phyloP scores from a whole-genome alignment of 2,797 vertebrate species.

The Erpetoichthys calabaricus region DNA sequence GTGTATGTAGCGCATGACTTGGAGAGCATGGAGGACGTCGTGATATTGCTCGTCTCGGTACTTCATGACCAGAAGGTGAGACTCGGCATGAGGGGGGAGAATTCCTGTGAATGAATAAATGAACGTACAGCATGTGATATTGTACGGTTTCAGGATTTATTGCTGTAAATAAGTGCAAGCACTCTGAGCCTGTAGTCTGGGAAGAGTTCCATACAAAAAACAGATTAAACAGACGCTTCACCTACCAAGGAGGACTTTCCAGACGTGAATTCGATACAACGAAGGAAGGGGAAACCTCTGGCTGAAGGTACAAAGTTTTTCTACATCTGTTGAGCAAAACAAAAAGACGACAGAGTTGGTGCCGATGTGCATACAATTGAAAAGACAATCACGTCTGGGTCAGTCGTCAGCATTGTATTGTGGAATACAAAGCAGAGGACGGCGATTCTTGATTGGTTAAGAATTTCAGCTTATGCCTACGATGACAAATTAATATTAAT shows the following conservation, averaged over 20 bases:
- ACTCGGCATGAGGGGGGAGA: constrained; percentile 81
- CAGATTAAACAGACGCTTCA: not conserved
- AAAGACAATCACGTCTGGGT: too few species aligned
- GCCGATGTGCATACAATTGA: too few species aligned
- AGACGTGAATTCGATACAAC: constrained; percentile 87
- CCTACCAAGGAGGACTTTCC: constrained; percentile 92
- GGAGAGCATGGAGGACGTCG: constrained; percentile 69
- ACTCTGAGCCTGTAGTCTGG: too few species aligned
- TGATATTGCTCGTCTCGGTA: constrained; percentile 75
- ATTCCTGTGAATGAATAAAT: constrained; percentile 52
- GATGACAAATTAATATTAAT: too few species aligned
- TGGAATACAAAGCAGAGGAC: too few species aligned
- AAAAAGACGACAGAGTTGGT: not conserved
- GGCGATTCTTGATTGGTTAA: too few species aligned
- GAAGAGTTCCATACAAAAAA: too few species aligned
- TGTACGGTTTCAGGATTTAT: too few species aligned
- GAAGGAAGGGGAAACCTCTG: constrained; percentile 93
- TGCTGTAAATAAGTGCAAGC: too few species aligned
- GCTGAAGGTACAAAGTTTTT: constrained; percentile 93
- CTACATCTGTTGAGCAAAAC: constrained; percentile 60
- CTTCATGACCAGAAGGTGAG: constrained; percentile 65
- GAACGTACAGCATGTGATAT: not conserved
- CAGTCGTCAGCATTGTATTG: too few species aligned
- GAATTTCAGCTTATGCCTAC: too few species aligned
- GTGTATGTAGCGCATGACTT: constrained; percentile 67